Evolutionary conservation across 37 sponge, comb jelly and placozoan genomes (phyloP).

Genomic region (Cladorhizidae sp.): DNA sequence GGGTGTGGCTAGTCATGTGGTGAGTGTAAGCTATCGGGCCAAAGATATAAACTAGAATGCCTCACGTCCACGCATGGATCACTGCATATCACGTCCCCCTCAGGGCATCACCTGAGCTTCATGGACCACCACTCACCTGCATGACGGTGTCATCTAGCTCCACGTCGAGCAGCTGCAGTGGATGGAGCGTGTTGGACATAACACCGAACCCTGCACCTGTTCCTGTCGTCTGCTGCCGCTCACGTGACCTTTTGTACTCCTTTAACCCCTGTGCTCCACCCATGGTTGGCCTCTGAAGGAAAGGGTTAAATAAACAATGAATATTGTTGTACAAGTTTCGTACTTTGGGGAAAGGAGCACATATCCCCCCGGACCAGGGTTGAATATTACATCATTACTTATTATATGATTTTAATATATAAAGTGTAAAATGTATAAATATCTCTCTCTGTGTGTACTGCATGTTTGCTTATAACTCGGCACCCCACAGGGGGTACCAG

Average conservation of each 20-base stretch:
- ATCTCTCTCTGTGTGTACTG: no score
- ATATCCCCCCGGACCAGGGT: no score
- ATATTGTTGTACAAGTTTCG: no score
- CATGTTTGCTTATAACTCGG: no score
- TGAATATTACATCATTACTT: neutral
- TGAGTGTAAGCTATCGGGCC: no score
- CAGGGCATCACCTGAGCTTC: neutral
- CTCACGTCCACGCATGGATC: slow-evolving; percentile 9
- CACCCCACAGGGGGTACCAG: no score
- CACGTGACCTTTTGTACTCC: slow-evolving; percentile 36
- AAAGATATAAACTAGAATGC: no score
- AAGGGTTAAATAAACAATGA: no score
- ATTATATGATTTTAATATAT: no score
- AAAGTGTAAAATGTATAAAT: no score
- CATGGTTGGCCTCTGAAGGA: neutral
- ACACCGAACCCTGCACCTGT: neutral
- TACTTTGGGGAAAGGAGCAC: no score
- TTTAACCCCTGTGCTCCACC: slow-evolving; percentile 4
- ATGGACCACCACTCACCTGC: slow-evolving; percentile 28
- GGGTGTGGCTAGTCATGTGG: no score
- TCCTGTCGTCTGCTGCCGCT: neutral
- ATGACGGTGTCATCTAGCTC: slow-evolving; percentile 30
- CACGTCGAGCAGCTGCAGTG: slow-evolving; percentile 5
- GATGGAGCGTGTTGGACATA: slow-evolving; percentile 19
- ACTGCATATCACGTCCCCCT: neutral